Base-by-base conservation (phyloP, 2,113 vertebrate species). In the Podocnemis expansa region DNA sequence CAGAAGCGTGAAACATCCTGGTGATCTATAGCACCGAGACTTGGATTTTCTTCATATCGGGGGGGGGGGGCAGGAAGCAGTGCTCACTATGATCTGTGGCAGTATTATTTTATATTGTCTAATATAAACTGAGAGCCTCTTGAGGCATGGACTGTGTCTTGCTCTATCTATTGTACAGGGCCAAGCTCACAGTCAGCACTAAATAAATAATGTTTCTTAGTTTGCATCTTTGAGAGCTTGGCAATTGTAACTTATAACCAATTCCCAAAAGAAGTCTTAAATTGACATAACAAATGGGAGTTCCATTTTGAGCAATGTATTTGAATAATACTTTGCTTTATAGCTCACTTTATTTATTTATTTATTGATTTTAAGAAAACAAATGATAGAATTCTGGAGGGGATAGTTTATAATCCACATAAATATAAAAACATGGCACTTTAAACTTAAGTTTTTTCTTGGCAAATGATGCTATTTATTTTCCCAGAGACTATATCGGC, bases 391-490 rank as follows among this genome's bases (percentile, higher is more conserved):
- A 96, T 93, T 93, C 82, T 88, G 55, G 47, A 94, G 73, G 63
- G 56, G 38, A 81, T 91, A 60, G 70, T 11, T 89, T 96, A 89
- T 85, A 96, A 96, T 88, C 63, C 10, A 1, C 67, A 87, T 34
- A 88, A 52, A 80, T 94, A 89, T 81, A 84, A 92, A 96, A 84
- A 19, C 80, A 78, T 17, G 58, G 78, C 51, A 82, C 29, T 90
- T 95, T 88, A 90, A 93, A 67, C 80, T 91, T 93, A 75, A 11
- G 31, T 49, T 89, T 91, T 47, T 94, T 41, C 47, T 95, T 96
- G 87, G 91, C 88, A 95, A 96, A 90, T 82, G 82, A 95, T 49
- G 70, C 19, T 96, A 81, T 92, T 97, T 96, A 93, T 94, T 97
- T 97, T 95, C 84, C 90, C 73, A 94, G 91, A 96, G 55, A 93